Base-by-base conservation (phyloP, 2,888 invertebrate species). In the Erebia aethiops region DNA sequence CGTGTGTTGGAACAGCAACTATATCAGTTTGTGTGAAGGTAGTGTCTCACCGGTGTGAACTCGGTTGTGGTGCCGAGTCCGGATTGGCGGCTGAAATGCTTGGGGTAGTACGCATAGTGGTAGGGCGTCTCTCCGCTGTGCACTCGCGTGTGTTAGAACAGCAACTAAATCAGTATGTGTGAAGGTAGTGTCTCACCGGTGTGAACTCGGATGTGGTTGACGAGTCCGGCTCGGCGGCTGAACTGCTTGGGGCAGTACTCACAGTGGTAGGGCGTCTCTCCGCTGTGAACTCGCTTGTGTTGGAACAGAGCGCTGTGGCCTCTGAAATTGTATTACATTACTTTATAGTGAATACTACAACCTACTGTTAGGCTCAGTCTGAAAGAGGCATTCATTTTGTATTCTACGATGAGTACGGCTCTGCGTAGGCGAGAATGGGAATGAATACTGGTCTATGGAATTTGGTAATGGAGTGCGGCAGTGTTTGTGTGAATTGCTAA, bases 241-340 rank as follows among this genome's bases (percentile, higher is more conserved):
- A 93, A 93, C 80, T 86, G 85, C 62, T 92, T 92, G 1, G 92
- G 88, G 63, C 93, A 93, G 75, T 87, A 93, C 64, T 91, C 90
- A 76, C 93, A 93, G 77, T 91, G 91, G 80, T 90, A 93, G 0
- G 93, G 91, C 0, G 88, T 90, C 76, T 90, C 92, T 0, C 90
- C 89, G 0, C 89, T 85, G 70, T 93, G 93, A 0, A 88, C 80
- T 60, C 86, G 87, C 73, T 83, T 89, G 75, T 93, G 93, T 74
- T 92, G 93, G 71, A 88, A 92, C 43, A 93, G 73, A 1, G 91
- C 92, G 60, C 93, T 93, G 82, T 93, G 88, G 1, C 91, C 93
- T 78, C 93, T 93, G 83, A 82, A 61, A 35, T 35, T 35, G 1
- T 35, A 35, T 35, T 35, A 35, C 35, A 35, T 35, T 35, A 35